Base-by-base conservation (phyloP, 2,888 invertebrate genomes). In the Hirtodrosophila trivittata region DNA sequence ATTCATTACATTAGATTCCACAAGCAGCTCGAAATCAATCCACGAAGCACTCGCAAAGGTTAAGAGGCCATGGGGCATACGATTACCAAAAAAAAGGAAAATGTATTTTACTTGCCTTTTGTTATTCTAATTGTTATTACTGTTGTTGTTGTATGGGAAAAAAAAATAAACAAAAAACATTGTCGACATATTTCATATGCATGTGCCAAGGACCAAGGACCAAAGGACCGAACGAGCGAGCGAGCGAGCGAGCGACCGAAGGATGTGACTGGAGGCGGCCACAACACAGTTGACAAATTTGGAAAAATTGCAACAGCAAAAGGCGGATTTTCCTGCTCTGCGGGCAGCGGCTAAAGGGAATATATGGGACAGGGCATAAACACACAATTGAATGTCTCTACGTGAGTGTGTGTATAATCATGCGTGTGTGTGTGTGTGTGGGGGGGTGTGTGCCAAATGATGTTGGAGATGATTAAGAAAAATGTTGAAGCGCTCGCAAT, bases 201-300 rank as follows among this genome's bases (percentile, higher is more conserved):
- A 78, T 46, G 52, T 32, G 52, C 35, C n/a, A 25, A 25, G 25
- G 25, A 25, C 25, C 25, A 25, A 25, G 25, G 25, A 25, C 25
- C 6, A 3, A 25, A 6, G 6, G 25, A 25, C 25, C 25, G 6
- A 25, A 25, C 4, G 25, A 43, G n/a, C n/a, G n/a, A n/a, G n/a
- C n/a, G n/a, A n/a, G n/a, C n/a, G n/a, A n/a, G n/a, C n/a, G n/a
- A n/a, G n/a, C n/a, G n/a, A n/a, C 7, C 18, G 28, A 12, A 38
- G 6, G 30, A 72, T 45, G 38, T 26, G 18, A 16, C 38, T 38
- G 21, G 6, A 28, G 39, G 28, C 30, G 9, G 13, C 50, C 63
- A 47, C 77, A 62, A 33, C 10, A 50, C 43, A 75, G 76, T 77
- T 86, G 87, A 84, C 87, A 77, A 86, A 84, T 77, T 77, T 84